Percentiles rank a stretch among this genome's conserved stretches.
These are phyloP conservation scores for Rhadina sibilatrix DNA, from an alignment of 2,113 vertebrate genomes.

Conservation along the genomic window DNA sequence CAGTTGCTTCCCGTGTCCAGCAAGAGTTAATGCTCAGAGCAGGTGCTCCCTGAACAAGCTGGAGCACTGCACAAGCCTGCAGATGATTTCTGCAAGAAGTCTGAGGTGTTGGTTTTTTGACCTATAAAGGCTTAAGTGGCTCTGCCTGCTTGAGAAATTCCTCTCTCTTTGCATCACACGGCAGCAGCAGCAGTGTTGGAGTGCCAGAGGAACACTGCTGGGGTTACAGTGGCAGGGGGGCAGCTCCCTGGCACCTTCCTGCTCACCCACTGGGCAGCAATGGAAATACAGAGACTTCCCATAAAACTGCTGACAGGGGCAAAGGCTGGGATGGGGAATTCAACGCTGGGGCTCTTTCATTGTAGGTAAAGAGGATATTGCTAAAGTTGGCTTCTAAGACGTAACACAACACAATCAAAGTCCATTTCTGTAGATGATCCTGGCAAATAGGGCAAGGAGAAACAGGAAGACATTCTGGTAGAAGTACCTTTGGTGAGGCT, in stretches of 20 bases:
- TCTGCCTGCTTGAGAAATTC: slow-evolving; percentile 47
- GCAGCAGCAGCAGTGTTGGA: rapidly evolving
- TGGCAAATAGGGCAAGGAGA: background rate
- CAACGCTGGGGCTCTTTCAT: background rate
- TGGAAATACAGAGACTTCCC: background rate
- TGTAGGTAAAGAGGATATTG: background rate
- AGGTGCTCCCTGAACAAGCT: background rate
- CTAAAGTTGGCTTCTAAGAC: background rate
- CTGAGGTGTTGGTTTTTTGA: slow-evolving; percentile 49
- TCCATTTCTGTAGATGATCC: background rate
- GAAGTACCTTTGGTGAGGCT: background rate
- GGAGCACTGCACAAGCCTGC: background rate
- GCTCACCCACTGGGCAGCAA: background rate
- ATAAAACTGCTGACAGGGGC: rapidly evolving
- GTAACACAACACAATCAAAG: background rate
- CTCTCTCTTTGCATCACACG: slow-evolving; percentile 16
- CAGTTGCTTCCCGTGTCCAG: rapidly evolving
- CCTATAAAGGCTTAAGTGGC: slow-evolving; percentile 36
- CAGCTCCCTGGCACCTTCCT: background rate
- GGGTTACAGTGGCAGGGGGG: background rate
- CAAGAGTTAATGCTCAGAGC: background rate
- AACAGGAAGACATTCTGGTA: background rate
- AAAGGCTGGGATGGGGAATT: background rate
- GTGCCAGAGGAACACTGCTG: background rate
- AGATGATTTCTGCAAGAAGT: background rate